Percentiles rank a stretch among this genome's conserved stretches.
phyloP scores from a whole-genome alignment of 2,888 invertebrate species.

The Drosophila macrospina region DNA sequence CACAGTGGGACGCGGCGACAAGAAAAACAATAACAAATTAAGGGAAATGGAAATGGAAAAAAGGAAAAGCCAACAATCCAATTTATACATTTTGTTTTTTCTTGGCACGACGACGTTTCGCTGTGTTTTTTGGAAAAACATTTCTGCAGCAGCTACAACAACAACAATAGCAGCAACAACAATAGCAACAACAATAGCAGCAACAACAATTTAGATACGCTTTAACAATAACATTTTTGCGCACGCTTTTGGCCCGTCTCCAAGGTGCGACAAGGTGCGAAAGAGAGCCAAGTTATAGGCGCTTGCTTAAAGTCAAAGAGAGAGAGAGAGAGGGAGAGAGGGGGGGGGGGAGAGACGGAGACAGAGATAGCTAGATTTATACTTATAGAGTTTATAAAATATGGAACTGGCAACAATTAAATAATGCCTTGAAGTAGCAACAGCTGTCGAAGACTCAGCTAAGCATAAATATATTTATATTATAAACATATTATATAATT shows the following conservation, averaged over 20 bases:
- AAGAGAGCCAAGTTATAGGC: slow-evolving; percentile 23
- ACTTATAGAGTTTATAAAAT: slow-evolving; percentile 29
- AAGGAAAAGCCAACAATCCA: slow-evolving; percentile 29
- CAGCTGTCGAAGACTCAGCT: too few species aligned
- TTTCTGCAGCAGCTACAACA: slow-evolving; percentile 39
- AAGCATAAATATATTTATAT: too few species aligned
- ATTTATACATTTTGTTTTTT: slow-evolving; percentile 46
- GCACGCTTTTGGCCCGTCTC: slow-evolving; percentile 73
- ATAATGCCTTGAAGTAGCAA: slow-evolving; percentile 36
- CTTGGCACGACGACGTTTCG: slow-evolving; percentile 42
- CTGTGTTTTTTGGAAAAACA: slow-evolving; percentile 70
- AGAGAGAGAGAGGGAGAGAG: slow-evolving; percentile 12
- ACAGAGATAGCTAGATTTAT: slow-evolving; percentile 15
- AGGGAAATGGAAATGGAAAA: slow-evolving; percentile 49
- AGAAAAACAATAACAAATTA: neutral
- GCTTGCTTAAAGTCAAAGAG: slow-evolving; percentile 1
- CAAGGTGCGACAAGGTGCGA: slow-evolving; percentile 49
- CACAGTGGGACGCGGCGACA: slow-evolving; percentile 39
- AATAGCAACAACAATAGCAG: slow-evolving; percentile 26
- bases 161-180: slow-evolving; percentile 22
- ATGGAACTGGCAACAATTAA: slow-evolving; percentile 49
- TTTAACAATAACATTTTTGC: slow-evolving; percentile 76
- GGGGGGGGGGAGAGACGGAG: slow-evolving; percentile 13
- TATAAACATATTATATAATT: slow-evolving; percentile 2
- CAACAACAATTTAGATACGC: slow-evolving; percentile 21